Evolutionary conservation across 2,888 invertebrate species (phyloP), one percentile per base, ranked within the genome.

Genomic region (Brachypterus glaber): DNA sequence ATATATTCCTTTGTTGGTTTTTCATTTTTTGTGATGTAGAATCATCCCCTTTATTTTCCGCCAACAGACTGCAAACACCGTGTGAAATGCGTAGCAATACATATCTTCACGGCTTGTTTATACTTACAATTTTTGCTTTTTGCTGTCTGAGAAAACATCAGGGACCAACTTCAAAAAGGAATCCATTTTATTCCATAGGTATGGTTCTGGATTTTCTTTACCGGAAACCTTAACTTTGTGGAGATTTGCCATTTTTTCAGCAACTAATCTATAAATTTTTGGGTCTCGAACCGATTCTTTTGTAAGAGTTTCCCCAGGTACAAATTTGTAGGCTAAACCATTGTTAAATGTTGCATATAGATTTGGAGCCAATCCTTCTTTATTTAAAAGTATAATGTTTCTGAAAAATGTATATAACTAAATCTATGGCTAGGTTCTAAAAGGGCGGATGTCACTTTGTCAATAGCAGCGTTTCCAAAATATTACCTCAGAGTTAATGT

Each of bases 291-390:
- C 82, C 44, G 73, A 74, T 27, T 77, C 71, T 12, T 71, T 65
- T 43, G 74, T 79, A 13, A 90, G 66, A n/a, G 84, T 84, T 41
- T 72, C 72, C 30, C 97, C 97, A 46, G 85, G 82, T 46, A 83
- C 76, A 62, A 77, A 89, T 63, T 89, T 82, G 64, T 96, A 97
- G 26, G 84, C 86, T 48, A 97, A 70, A 8, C 97, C 97, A 72
- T 98, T 98, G 51, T 80, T 74, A 67, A 97, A 97, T 31, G 83
- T 81, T 33, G 88, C 93, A 69, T 87, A 91, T 30, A 97, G 70
- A 32, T 81, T 75, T 35, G 95, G 88, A 30, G 92, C 90, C 52
- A 88, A 73, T 12, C 84, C 85, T 50, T 77, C 74, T 42, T 74
- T 72, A 60, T 89, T 75, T 45, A 88, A 66, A 46, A 81, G 52